Percentiles rank a stretch among this genome's conserved stretches.
These are phyloP conservation scores for Siphamia tubifer DNA, from an alignment of 2,113 vertebrate genomes.

Conservation along the genomic window DNA sequence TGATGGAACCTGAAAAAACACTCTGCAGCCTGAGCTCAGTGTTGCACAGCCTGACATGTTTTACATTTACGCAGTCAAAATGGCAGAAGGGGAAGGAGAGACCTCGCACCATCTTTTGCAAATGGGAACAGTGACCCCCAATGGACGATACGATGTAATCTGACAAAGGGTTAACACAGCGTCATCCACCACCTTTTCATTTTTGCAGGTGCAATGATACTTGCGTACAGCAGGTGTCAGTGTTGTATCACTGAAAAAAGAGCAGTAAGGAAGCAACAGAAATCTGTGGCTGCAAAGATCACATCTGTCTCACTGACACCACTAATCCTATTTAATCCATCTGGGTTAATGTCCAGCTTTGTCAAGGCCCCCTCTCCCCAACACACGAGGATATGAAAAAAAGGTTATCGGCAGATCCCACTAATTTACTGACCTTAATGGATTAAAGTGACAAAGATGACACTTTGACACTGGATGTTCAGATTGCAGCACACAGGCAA, in stretches of 20 bases:
- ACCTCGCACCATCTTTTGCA: conserved; percentile 31
- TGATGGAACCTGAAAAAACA: conserved; percentile 48
- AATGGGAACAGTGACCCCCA: conserved; percentile 84
- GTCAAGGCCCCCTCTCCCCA: not conserved
- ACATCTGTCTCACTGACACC: conserved; percentile 71
- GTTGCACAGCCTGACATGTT: conserved; percentile 35
- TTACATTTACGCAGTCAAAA: conserved; percentile 61
- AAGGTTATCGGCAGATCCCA: conserved; percentile 50
- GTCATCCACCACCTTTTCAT: not conserved
- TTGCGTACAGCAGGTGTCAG: conserved; percentile 76
- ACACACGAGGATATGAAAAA: conserved; percentile 47
- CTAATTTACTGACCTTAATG: conserved; percentile 53
- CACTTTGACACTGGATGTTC: conserved; percentile 16
- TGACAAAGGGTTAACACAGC: conserved; percentile 52
- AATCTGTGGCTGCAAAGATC: conserved; percentile 53
- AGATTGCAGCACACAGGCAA: not conserved
- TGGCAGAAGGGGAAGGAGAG: conserved; percentile 39
- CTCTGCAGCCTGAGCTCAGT: conserved; percentile 29
- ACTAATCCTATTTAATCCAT: conserved; percentile 73
- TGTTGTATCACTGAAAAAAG: conserved; percentile 55
- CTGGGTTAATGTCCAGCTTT: conserved; percentile 64
- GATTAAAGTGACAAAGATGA: conserved; percentile 49
- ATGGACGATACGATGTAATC: conserved; percentile 61
- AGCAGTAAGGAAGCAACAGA: not conserved
- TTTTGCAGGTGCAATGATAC: conserved; percentile 32